Evolutionary conservation across 2,888 invertebrate genomes (phyloP).

Genomic region (Crioceris asparagi): DNA sequence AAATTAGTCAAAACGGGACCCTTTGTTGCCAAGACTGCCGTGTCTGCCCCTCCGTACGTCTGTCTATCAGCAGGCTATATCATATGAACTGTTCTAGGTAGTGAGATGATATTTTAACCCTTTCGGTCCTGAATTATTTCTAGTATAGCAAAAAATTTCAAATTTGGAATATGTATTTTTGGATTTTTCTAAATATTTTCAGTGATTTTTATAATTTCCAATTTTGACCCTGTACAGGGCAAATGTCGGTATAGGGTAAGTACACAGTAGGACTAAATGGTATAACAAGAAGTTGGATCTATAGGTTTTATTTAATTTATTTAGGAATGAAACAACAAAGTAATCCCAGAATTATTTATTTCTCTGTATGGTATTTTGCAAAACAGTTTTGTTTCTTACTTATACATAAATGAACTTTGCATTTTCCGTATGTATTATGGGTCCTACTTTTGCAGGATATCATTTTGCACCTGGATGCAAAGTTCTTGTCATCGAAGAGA

Average conservation of each 20-base stretch:
- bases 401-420: constrained; percentile 2
- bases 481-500: constrained; percentile 1
- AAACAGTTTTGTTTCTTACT: constrained; percentile 3
- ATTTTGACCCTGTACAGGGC: no score
- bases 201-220: neutral
- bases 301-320: no score
- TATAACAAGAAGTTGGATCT: no score
- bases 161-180: neutral
- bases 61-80: no score
- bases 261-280: constrained; percentile 1
- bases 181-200: neutral
- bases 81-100: no score
- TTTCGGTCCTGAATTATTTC: neutral
- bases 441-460: constrained; percentile 1
- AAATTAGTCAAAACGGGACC: no score
- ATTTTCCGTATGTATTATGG: neutral
- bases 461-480: constrained; percentile 3
- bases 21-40: no score
- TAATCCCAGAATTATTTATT: neutral
- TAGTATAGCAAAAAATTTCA: neutral
- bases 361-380: constrained; percentile 1
- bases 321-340: no score
- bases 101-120: constrained; percentile 8
- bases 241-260: neutral
- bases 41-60: no score